Conservation (phyloP, 1,140 invertebrate genomes). For the Neodiprion fabricii region DNA sequence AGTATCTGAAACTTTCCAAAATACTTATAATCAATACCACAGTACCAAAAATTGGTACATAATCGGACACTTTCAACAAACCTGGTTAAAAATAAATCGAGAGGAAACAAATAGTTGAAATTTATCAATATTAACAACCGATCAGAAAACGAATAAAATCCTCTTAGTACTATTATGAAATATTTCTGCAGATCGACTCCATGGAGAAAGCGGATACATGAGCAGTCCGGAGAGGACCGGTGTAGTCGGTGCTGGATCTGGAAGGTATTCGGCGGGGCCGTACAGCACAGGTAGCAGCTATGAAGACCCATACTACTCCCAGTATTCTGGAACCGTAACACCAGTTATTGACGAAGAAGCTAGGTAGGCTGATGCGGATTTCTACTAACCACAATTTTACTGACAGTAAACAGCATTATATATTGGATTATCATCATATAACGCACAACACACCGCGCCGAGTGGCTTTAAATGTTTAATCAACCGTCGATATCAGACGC, state of each 20-base stretch:
- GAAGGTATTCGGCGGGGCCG: conserved; percentile 52
- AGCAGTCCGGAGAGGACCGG: conserved; percentile 82
- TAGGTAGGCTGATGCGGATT: conserved; percentile 63
- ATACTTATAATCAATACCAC: no score
- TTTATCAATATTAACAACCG: conserved; percentile 23
- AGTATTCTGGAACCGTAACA: conserved; percentile 81
- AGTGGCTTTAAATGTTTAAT: not conserved
- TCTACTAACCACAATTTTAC: not conserved
- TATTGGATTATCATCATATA: not conserved
- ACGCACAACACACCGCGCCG: not conserved
- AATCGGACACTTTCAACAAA: no score
- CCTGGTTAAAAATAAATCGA: not conserved
- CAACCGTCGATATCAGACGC: not conserved
- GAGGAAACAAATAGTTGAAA: conserved; percentile 3
- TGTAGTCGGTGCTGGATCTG: conserved; percentile 44
- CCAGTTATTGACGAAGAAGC: conserved; percentile 92
- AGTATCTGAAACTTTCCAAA: not conserved
- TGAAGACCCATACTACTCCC: conserved; percentile 87
- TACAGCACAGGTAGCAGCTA: conserved; percentile 70
- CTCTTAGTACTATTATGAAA: not conserved
- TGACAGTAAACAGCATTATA: not conserved
- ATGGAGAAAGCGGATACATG: conserved; percentile 80
- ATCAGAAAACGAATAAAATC: conserved; percentile 14
- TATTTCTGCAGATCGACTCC: conserved; percentile 60
- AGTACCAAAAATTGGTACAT: no score